A percentile compares a stretch with the other conserved stretches of the same genome.
These are phyloP conservation scores for Macrocentrus cingulum DNA, from an alignment of 1,140 invertebrate genomes.

Conservation along the genomic window DNA sequence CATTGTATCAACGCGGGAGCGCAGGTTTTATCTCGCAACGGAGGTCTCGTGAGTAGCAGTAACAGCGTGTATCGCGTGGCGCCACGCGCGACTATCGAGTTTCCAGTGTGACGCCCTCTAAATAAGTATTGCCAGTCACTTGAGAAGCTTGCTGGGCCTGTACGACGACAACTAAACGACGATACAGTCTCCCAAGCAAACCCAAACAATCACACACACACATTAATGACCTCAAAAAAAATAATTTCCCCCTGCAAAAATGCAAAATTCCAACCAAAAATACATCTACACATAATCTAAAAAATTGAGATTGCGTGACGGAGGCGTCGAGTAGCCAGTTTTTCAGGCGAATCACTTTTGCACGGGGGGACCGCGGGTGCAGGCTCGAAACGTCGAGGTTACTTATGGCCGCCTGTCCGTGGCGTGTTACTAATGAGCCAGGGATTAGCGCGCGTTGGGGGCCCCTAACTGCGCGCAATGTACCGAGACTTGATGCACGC, in stretches of 20 bases:
- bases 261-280: too few species aligned
- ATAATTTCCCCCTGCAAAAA: too few species aligned
- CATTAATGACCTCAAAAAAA: too few species aligned
- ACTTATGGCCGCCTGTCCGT: slow-evolving; percentile 35
- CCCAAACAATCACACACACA: too few species aligned
- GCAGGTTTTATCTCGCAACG: not conserved
- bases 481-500: too few species aligned
- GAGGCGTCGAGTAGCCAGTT: slow-evolving; percentile 5
- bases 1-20: not conserved
- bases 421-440: slow-evolving; percentile 40
- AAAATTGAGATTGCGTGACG: not conserved
- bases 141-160: slow-evolving; percentile 1
- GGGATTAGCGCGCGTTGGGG: slow-evolving; percentile 34
- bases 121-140: slow-evolving; percentile 7
- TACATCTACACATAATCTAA: too few species aligned
- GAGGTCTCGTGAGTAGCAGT: slow-evolving; percentile 1
- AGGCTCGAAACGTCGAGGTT: slow-evolving; percentile 23
- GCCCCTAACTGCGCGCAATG: not conserved
- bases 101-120: slow-evolving; percentile 37
- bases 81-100: slow-evolving; percentile 48
- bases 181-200: too few species aligned
- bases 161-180: slow-evolving; percentile 1
- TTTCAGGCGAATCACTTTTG: slow-evolving; percentile 12
- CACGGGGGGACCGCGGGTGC: slow-evolving; percentile 7
- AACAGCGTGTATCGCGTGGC: slow-evolving; percentile 40